A percentile compares a stretch with the other conserved stretches of the same genome.
These are phyloP conservation scores for Morelia viridis DNA, from an alignment of 2,797 vertebrate species.

Conservation along the genomic window DNA sequence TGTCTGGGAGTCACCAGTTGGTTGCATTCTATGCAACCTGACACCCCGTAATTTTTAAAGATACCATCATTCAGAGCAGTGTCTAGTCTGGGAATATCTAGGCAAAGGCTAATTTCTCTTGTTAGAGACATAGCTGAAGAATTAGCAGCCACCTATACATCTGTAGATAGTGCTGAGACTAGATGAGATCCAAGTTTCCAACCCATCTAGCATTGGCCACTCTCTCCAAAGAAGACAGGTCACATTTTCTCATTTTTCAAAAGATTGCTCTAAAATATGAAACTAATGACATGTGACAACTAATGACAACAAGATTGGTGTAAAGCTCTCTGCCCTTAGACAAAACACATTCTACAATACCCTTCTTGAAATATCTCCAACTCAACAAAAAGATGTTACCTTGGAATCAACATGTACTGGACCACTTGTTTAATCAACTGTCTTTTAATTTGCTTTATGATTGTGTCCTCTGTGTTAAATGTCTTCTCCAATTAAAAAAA, in stretches of 20 bases:
- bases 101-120: not conserved
- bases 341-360: not conserved
- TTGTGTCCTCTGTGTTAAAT: not conserved
- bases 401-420: not conserved
- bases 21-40: not conserved
- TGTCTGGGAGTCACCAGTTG: not conserved
- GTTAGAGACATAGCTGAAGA: not conserved
- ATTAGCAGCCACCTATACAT: not conserved
- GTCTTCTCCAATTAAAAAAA: not conserved
- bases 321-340: not conserved
- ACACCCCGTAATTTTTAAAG: not conserved
- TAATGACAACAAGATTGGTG: too few species aligned
- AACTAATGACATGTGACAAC: not conserved
- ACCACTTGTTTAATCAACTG: not conserved
- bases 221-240: not conserved
- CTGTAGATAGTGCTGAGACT: not conserved
- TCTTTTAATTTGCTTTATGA: not conserved
- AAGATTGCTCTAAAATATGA: not conserved
- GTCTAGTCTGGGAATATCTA: too few species aligned
- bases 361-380: not conserved
- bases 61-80: not conserved
- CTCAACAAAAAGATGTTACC: not conserved
- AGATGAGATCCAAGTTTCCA: not conserved
- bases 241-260: not conserved
- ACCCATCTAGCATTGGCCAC: not conserved